These are phyloP conservation scores for Neopelma chrysocephalum DNA, from an alignment of 2,797 vertebrate genomes.

Conservation along the genomic window DNA sequence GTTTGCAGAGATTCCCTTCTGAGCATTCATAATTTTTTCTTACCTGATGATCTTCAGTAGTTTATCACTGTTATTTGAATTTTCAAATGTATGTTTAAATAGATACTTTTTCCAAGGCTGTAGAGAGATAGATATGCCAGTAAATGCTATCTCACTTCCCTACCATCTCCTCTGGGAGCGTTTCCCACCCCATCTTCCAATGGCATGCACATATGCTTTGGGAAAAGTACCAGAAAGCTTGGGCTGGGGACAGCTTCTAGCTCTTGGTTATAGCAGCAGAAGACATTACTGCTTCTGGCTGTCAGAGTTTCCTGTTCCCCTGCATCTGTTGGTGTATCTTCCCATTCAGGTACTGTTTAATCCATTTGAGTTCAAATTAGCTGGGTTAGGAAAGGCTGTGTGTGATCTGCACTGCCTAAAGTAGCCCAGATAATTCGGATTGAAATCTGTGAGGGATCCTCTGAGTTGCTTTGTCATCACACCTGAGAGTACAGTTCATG, in stretches of 20 bases:
- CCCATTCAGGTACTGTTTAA: not conserved
- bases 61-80: not conserved
- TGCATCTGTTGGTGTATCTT: not conserved
- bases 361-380: not conserved
- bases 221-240: not conserved
- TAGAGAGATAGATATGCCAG: not conserved
- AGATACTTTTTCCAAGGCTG: not conserved
- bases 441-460: not conserved
- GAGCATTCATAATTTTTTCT: not conserved
- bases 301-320: not conserved
- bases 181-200: not conserved
- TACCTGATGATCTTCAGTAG: not conserved
- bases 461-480: not conserved
- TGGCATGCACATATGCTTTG: not conserved
- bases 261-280: not conserved
- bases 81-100: not conserved
- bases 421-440: not conserved
- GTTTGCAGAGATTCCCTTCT: constrained; percentile 1
- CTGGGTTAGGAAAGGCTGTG: not conserved
- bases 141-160: not conserved
- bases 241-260: not conserved
- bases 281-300: not conserved
- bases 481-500: not conserved
- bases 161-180: not conserved
- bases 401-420: not conserved